Evolutionary conservation across 2,113 vertebrate genomes (phyloP), one percentile per base, ranked within the genome.

Genomic region (Neogale vison): DNA sequence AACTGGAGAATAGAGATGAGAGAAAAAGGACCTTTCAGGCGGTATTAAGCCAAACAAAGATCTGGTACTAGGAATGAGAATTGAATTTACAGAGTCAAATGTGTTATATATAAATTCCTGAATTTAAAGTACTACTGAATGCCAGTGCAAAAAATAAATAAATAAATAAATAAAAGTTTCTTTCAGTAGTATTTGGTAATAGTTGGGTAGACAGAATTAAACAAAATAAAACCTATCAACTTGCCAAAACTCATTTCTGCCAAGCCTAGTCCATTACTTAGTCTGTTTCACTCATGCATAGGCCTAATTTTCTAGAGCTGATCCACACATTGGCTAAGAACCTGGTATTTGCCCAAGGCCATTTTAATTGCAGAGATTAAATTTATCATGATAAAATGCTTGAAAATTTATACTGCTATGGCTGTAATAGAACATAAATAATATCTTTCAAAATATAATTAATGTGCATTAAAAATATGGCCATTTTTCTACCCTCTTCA

Each of bases 111-210:
- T 4, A 63, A 85, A 79, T 83, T 55, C 21, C 77, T 88, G 29
- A 91, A 93, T 84, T 93, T 85, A 36, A 92, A 89, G 29, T 67
- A 81, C 26, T 92, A 55, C 2, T 92, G n/a, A 81, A 86, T 96
- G 29, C 3, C 59, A 59, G 57, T 23, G 79, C 67, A 36, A 11
- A 55, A 69, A 72, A 52, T 15, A 50, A 50, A n/a, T n/a, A n/a
- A n/a, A n/a, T n/a, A n/a, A n/a, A n/a, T n/a, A 50, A 50, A 67
- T 77, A 65, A 77, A 87, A 77, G 39, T 67, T 17, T 91, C 59
- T 67, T 23, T 97, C 21, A 88, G 65, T 20, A 87, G 8, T 69
- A 10, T 29, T 55, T 82, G 39, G 31, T 90, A 92, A 81, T 55
- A 89, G 52, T 3, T 69, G 15, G 59, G 12, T 57, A 83, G 89